Evolutionary conservation across 2,888 invertebrate species (phyloP), one percentile per base, ranked within the genome.

Genomic region (Eutolmus rufibarbis): DNA sequence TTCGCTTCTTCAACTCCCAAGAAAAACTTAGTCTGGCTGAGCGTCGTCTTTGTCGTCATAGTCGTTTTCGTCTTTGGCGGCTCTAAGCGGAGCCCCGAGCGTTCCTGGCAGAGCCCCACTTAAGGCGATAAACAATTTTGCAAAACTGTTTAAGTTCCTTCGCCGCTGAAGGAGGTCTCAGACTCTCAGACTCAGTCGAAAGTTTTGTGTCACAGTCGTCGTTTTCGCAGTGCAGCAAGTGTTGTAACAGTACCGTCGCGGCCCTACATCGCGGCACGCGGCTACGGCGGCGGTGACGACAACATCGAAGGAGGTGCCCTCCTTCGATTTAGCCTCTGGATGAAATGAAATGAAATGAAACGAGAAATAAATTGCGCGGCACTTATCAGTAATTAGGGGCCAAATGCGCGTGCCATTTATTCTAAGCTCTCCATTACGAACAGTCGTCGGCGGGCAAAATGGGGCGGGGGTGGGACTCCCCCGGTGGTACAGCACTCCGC

Each of bases 321-420:
- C 37, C 37, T 51, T 82, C 82, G 57, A 82, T 85, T 46, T 46
- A 85, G 46, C 85, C 43, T 74, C 43, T 16, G 40, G 43, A 40
- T 40, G 40, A 40, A 40, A 74, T 85, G 85, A 85, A 85, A 74
- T 74, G 85, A 74, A 56, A 76, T 81, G 86, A 86, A 86, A 86
- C 51, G 86, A 74, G 82, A 86, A 86, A 86, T 88, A 88, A 88
- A 88, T 88, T 88, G 88, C 82, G 66, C 56, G 76, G 86, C 84
- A 88, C 86, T 86, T 86, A 86, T 86, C 86, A 76, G 57, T 79
- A 88, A 86, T 86, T 88, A 82, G 82, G 86, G 88, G 86, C 82
- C 86, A 88, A 88, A 88, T 88, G 76, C 81, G 85, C 85, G 74
- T 82, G 79, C 77, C 88, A 88, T 88, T n/a, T 88, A 88, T 76